phyloP scores from a whole-genome alignment of 2,888 invertebrate genomes.

The Agriopis leucophaearia region DNA sequence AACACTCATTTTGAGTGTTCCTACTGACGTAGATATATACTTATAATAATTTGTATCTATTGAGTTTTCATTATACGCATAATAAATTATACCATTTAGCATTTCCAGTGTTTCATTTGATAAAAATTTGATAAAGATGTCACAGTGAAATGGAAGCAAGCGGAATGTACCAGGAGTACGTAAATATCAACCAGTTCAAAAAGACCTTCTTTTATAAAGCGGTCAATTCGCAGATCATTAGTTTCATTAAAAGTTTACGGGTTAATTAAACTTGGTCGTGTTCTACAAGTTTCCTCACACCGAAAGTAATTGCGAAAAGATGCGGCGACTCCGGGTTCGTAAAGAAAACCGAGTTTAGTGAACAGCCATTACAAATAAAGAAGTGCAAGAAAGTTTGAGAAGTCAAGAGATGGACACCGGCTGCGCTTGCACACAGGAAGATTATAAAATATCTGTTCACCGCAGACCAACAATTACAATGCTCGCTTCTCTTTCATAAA shows the following conservation, averaged over 20 bases:
- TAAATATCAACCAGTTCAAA: constrained; percentile 15
- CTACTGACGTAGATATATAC: no score
- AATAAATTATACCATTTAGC: no score
- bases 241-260: constrained; percentile 57
- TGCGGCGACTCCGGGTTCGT: constrained; percentile 9
- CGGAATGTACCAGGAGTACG: no score
- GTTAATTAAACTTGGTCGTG: constrained; percentile 49
- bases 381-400: constrained; percentile 19
- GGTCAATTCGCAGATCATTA: constrained; percentile 58
- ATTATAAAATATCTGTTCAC: not conserved
- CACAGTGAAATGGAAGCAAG: no score
- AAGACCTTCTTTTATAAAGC: constrained; percentile 35
- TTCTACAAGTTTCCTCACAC: constrained; percentile 21
- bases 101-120: no score
- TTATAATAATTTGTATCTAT: no score
- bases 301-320: constrained; percentile 23
- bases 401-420: not conserved
- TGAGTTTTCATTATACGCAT: no score
- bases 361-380: constrained; percentile 13
- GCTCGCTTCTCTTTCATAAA: no score
- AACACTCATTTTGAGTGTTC: no score
- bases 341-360: constrained; percentile 19
- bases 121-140: no score
- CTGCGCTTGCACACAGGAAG: not conserved
- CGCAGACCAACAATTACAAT: not conserved